These are phyloP conservation scores for Typhlichthys subterraneus DNA, from an alignment of 2,797 vertebrate species.

Conservation along the genomic window DNA sequence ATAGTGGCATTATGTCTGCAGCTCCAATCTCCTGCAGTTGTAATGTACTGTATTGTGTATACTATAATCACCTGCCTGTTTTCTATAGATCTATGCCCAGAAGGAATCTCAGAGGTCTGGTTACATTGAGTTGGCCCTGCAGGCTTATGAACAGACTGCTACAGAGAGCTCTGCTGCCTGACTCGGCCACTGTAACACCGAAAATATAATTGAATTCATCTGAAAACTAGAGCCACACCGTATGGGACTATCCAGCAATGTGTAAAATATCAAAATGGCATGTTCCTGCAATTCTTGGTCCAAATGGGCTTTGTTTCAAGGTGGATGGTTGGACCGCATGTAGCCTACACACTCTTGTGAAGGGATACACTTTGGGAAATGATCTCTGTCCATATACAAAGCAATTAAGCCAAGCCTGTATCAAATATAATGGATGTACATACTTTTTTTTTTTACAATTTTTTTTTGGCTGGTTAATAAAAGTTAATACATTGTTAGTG, in stretches of 20 bases:
- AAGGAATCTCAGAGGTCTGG: constrained; percentile 86
- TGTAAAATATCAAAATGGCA: background rate
- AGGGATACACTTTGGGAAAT: background rate
- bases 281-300: constrained; percentile 2
- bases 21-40: background rate
- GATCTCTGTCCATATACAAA: background rate
- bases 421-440: constrained; percentile 43
- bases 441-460: constrained; percentile 33
- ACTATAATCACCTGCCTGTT: constrained; percentile 6
- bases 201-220: constrained; percentile 3
- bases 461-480: constrained; percentile 27
- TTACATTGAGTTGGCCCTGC: constrained; percentile 88
- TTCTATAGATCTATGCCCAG: constrained; percentile 84
- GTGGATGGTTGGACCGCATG: too few species aligned
- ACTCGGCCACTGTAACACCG: background rate
- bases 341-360: background rate
- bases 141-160: constrained; percentile 79
- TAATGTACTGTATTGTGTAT: too few species aligned
- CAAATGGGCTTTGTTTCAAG: background rate
- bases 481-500: background rate
- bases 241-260: background rate
- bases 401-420: constrained; percentile 7
- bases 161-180: constrained; percentile 57
- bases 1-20: too few species aligned
- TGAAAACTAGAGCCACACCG: constrained; percentile 4